These are phyloP conservation scores for Punctoribates punctum DNA, from an alignment of 2,888 invertebrate species.

Conservation along the genomic window DNA sequence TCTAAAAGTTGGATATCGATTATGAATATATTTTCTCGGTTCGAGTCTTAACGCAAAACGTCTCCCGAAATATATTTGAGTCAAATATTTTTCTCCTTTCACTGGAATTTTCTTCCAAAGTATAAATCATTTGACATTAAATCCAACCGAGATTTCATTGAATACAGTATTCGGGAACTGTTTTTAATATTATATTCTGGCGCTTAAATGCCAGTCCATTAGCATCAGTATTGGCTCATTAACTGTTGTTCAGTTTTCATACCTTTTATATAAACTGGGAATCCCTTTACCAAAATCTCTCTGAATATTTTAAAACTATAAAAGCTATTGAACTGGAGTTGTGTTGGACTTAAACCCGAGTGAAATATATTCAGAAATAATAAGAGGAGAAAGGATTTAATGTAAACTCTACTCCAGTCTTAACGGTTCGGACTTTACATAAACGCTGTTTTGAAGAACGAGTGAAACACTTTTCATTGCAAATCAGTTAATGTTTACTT, in stretches of 20 bases:
- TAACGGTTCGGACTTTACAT: too few species aligned
- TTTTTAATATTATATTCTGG: background rate
- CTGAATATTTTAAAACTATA: too few species aligned
- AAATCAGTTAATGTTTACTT: background rate
- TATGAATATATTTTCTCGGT: background rate
- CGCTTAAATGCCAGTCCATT: background rate
- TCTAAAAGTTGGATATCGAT: background rate
- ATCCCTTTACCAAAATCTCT: background rate
- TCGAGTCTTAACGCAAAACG: background rate
- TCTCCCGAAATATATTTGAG: background rate
- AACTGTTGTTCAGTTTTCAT: background rate
- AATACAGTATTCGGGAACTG: background rate
- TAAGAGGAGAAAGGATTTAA: too few species aligned
- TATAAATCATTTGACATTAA: slow-evolving; percentile 2
- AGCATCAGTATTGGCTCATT: slow-evolving; percentile 16
- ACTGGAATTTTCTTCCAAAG: background rate
- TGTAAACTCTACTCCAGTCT: too few species aligned
- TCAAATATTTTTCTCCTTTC: background rate
- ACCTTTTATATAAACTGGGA: background rate
- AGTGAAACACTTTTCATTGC: background rate
- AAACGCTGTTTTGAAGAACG: background rate
- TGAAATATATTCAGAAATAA: too few species aligned
- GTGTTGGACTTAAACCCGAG: too few species aligned
- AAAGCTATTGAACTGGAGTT: too few species aligned
- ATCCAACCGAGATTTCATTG: background rate